These are phyloP conservation scores for Linurgus olivaceus DNA, from an alignment of 2,797 vertebrate species.

Conservation along the genomic window DNA sequence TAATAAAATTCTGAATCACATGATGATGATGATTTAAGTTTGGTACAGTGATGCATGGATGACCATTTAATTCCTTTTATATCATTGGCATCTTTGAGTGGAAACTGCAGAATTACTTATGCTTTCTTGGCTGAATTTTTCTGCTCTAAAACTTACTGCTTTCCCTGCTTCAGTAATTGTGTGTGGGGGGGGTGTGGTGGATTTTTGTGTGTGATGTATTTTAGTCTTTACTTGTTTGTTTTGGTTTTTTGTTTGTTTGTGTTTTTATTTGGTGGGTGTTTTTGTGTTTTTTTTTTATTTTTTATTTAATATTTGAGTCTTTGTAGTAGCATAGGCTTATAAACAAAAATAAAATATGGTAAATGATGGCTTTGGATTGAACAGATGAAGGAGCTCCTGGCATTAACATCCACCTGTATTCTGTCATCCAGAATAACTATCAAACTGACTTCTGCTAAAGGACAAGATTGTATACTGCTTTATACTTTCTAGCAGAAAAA, in stretches of 20 bases:
- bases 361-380: neutral
- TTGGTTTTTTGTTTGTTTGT: neutral
- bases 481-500: neutral
- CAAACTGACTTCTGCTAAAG: neutral
- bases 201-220: neutral
- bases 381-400: neutral
- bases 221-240: neutral
- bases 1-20: neutral
- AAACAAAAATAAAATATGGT: neutral
- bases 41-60: neutral
- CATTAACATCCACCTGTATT: neutral
- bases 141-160: neutral
- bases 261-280: neutral
- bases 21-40: neutral
- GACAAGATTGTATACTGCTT: neutral
- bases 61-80: neutral
- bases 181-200: accelerated
- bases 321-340: neutral
- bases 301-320: neutral
- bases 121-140: neutral
- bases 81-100: neutral
- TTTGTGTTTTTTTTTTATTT: neutral
- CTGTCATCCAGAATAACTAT: neutral
- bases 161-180: neutral
- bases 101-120: neutral